Base-by-base conservation (phyloP, 2,113 vertebrate species). In the Chionis minor region DNA sequence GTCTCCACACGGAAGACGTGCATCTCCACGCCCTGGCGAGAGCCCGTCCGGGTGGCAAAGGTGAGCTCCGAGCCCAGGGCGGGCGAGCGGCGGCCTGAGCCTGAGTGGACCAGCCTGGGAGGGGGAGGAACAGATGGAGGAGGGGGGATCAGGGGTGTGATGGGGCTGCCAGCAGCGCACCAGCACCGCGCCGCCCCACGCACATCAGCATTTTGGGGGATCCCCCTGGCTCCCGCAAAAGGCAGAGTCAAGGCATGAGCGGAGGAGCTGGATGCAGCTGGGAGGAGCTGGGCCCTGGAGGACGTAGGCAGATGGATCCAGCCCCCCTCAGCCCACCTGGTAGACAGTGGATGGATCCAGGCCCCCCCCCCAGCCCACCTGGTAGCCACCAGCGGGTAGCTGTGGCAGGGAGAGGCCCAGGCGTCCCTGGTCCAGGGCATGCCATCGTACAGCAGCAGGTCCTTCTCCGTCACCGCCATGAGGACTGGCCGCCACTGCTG, bases 1-100 rank as follows among this genome's bases (percentile, higher is more conserved):
- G 99, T 99, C 97, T 99, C 99, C 95, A 99, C 99, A 1, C 99
- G 98, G 97, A 99, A 99, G 26, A 99, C 58, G 63, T 99, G 99
- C 95, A 99, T 99, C 97, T 99, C 99, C 40, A 99, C 98, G 18
- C 99, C 99, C 67, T 99, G 99, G 8, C 98, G 98, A 1, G 99
- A 99, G 52, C 99, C 99, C 0, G 99, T 99, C 75, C 99, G 98
- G 1, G 99, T 99, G 96, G 98, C 99, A 7, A 99, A 99, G 2
- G 98, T 98, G 77, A 99, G 98, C 81, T 99, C 99, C 1, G 98
- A 98, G 51, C 98, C 98, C 92, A 99, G 97, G 2, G 98, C 98
- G 0, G 99, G 99, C 1, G 99, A 99, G 35, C 98, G 98, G 38
- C 97, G 98, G 35, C 99, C 98, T 0, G 98, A 98, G 86, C 99